Evolutionary conservation across 2,797 vertebrate species (phyloP).

Genomic region (Sebastes taczanowskii): DNA sequence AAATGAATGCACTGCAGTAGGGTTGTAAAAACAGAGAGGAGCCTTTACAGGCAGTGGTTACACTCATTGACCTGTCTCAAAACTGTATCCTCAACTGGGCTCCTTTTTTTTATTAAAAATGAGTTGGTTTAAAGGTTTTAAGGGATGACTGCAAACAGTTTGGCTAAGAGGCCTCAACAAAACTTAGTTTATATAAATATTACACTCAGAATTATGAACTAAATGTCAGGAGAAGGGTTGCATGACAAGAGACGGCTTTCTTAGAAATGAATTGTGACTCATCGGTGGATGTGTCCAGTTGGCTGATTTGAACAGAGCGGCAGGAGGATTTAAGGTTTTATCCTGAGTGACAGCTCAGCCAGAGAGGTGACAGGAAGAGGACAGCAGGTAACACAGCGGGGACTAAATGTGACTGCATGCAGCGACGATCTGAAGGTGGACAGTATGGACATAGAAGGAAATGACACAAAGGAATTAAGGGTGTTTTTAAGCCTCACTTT

Average conservation of each 20-base stretch:
- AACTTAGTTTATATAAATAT: conserved; percentile 23
- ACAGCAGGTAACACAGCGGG: conserved; percentile 1
- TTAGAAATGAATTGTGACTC: conserved; percentile 10
- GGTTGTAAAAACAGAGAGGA: conserved; percentile 61
- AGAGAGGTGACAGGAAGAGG: neutral
- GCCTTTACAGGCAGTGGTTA: conserved; percentile 44
- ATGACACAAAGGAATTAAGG: neutral
- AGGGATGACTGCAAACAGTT: conserved; percentile 25
- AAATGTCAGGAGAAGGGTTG: conserved; percentile 12
- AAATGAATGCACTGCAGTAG: conserved; percentile 58
- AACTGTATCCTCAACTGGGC: conserved; percentile 27
- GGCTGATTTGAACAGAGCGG: conserved; percentile 23
- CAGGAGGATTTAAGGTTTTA: conserved; percentile 13
- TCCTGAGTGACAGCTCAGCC: conserved; percentile 16
- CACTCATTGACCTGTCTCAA: conserved; percentile 43
- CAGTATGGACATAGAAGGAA: neutral
- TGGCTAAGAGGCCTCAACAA: neutral
- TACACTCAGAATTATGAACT: conserved; percentile 14
- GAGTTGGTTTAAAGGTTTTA: conserved; percentile 35
- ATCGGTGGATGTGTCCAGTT: neutral
- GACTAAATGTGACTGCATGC: neutral
- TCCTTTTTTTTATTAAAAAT: conserved; percentile 28
- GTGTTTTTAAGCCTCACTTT: neutral
- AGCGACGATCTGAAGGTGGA: neutral
- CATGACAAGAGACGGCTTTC: conserved; percentile 9